Conservation (phyloP, 2,113 vertebrate genomes). For the Heliornis fulica region DNA sequence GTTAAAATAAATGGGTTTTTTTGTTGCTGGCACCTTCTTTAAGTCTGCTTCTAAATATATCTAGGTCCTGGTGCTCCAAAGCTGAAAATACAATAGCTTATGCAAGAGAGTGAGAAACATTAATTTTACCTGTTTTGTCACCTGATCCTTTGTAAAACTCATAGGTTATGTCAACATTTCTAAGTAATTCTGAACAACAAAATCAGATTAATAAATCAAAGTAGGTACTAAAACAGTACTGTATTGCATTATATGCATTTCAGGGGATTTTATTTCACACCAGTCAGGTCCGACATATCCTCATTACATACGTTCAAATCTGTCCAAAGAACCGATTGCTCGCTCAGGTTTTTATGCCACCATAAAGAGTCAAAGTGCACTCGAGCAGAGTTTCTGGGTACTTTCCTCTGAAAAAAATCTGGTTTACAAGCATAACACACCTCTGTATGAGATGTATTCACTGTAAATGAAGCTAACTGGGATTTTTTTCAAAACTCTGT, state of each 20-base stretch:
- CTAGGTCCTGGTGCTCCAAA: neutral
- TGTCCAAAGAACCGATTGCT: neutral
- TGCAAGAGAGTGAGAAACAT: neutral
- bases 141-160: neutral
- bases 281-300: neutral
- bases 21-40: neutral
- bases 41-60: neutral
- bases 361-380: neutral
- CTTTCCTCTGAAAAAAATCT: neutral
- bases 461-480: neutral
- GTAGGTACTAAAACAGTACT: neutral
- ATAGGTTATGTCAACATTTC: neutral
- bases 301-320: neutral
- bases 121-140: neutral
- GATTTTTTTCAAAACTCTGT: neutral
- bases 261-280: neutral
- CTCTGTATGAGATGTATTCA: neutral
- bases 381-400: neutral
- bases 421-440: neutral
- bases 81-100: neutral
- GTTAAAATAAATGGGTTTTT: neutral
- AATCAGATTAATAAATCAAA: neutral
- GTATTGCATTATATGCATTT: neutral
- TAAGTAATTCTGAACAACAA: neutral
- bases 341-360: neutral